These are phyloP conservation scores for Linepithema humile DNA, from an alignment of 1,140 invertebrate genomes.

Conservation along the genomic window DNA sequence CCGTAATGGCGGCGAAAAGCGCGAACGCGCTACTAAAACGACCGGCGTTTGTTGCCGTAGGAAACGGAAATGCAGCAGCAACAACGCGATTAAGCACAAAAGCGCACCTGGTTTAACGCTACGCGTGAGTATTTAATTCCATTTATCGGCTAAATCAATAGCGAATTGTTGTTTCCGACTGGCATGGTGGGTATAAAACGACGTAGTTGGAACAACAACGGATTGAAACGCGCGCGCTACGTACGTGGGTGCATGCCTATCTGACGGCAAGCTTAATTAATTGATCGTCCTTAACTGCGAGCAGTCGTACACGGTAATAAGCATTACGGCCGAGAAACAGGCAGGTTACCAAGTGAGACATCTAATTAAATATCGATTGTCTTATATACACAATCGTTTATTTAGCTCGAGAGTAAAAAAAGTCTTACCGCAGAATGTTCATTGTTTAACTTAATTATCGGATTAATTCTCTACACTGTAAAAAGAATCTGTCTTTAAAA, in stretches of 20 bases:
- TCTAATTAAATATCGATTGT: conserved; percentile 53
- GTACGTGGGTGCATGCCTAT: conserved; percentile 23
- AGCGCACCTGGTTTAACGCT: conserved; percentile 25
- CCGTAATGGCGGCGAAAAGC: conserved; percentile 22
- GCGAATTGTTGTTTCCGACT: conserved; percentile 55
- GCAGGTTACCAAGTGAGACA: conserved; percentile 16
- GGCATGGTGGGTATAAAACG: conserved; percentile 15
- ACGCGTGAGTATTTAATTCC: conserved; percentile 56
- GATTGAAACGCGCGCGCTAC: conserved; percentile 16
- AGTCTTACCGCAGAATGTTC: neutral
- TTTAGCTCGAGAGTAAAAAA: neutral
- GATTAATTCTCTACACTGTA: neutral
- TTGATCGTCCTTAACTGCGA: conserved; percentile 48
- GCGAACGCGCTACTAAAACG: conserved; percentile 23
- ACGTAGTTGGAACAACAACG: conserved; percentile 10
- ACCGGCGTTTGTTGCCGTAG: conserved; percentile 23
- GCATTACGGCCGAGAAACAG: conserved; percentile 38
- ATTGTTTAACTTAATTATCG: neutral
- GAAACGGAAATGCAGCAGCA: conserved; percentile 39
- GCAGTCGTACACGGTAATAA: conserved; percentile 39
- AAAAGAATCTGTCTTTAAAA: neutral
- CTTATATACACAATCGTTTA: conserved; percentile 12
- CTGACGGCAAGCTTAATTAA: conserved; percentile 47
- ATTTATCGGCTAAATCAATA: conserved; percentile 62
- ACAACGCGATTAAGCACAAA: conserved; percentile 55